Percentiles rank a stretch among this genome's conserved stretches.
These are phyloP conservation scores for Epicauta chinensis DNA, from an alignment of 1,140 invertebrate species.

Conservation along the genomic window DNA sequence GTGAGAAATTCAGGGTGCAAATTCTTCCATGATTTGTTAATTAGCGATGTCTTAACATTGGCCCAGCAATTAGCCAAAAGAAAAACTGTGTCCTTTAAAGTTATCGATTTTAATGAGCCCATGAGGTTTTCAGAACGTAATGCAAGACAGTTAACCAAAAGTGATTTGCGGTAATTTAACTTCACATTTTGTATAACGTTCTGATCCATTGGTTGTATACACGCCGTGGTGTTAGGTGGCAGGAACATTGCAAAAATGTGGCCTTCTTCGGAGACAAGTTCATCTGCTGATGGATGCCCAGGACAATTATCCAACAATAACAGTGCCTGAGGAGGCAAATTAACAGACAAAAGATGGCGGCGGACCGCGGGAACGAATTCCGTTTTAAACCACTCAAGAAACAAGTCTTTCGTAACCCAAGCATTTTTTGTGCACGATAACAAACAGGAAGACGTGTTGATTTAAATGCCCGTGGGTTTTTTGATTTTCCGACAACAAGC, in stretches of 20 bases:
- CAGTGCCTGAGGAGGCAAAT: constrained; percentile 25
- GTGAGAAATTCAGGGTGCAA: too few species aligned
- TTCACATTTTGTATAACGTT: constrained; percentile 23
- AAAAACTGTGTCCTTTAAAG: too few species aligned
- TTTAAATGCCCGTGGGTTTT: constrained; percentile 29
- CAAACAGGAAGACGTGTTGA: too few species aligned
- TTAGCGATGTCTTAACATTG: too few species aligned
- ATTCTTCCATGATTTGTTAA: too few species aligned
- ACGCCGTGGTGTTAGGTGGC: constrained; percentile 31
- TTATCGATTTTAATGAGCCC: not conserved
- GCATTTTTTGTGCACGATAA: constrained; percentile 29
- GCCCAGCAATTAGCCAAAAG: too few species aligned
- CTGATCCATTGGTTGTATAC: constrained; percentile 36
- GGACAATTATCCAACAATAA: constrained; percentile 34
- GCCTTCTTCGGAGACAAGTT: constrained; percentile 20
- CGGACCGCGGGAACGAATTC: constrained; percentile 33
- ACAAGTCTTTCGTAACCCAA: constrained; percentile 31
- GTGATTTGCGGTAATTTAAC: constrained; percentile 18
- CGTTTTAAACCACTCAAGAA: constrained; percentile 32
- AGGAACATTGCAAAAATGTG: constrained; percentile 29
- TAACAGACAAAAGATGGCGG: constrained; percentile 20
- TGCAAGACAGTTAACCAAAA: constrained; percentile 15
- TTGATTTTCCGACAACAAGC: constrained; percentile 26
- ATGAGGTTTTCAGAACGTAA: not conserved
- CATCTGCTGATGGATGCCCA: constrained; percentile 14